Base-by-base conservation (phyloP, 1,140 invertebrate genomes). In the Antheraea pernyi region DNA sequence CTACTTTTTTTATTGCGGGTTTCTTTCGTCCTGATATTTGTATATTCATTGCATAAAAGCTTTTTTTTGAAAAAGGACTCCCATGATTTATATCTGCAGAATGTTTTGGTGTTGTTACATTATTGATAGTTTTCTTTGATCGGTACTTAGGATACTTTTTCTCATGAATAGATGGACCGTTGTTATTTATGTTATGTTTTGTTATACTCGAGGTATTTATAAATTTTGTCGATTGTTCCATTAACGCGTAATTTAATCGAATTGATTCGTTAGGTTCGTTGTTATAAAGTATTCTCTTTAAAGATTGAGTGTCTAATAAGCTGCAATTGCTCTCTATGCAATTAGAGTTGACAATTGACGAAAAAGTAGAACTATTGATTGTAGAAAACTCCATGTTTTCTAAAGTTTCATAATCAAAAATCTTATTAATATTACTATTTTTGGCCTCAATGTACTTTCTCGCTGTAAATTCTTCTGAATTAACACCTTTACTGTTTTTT, bases 11-110 rank as follows among this genome's bases (percentile, higher is more conserved):
- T 8, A 13, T 65, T 53, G 13, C 13, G 46, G 10, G 46, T 53
- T 16, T 53, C 46, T 53, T n/a, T 16, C 5, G 16, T 13, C 22
- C 19, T 7, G 39, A 8, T 65, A 65, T n/a, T 22, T 65, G 64
- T 8, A 65, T 65, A 53, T 65, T 65, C 64, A 65, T 65, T 5
- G 42, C 19, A 65, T 19, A 65, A 53, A 48, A 48, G 8, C 18
- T 19, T 53, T 39, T 48, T 19, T 46, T 65, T 22, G 36, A 48
- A 65, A 46, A 65, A 10, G 39, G 30, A 53, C 42, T 65, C 4
- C 19, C 16, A 36, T 46, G 13, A n/a, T 39, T 65, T 39, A n/a
- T 9, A 42, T n/a, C 39, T 1, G 46, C 10, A 53, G 6, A 53
- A 53, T 53, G 46, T 53, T 53, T n/a, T 53, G 13, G 46, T 13